A percentile compares a stretch with the other conserved stretches of the same genome.
phyloP scores from a whole-genome alignment of 2,797 vertebrate genomes.

The Rallus crepitans region DNA sequence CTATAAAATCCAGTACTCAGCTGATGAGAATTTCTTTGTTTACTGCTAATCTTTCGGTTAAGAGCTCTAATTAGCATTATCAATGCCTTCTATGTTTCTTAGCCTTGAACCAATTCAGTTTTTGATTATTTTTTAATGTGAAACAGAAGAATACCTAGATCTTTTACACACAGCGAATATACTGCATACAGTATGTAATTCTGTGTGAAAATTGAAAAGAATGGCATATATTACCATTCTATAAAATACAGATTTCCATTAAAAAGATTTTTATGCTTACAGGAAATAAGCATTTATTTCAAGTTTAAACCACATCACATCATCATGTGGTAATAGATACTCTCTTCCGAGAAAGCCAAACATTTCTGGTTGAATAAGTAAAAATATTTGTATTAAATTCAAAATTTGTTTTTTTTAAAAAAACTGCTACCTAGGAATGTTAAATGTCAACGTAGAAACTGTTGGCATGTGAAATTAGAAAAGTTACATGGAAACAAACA shows the following conservation, averaged over 20 bases:
- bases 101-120: conserved; percentile 46
- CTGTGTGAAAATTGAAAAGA: conserved; percentile 76
- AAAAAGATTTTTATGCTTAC: conserved; percentile 57
- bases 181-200: conserved; percentile 65
- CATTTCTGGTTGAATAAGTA: conserved; percentile 37
- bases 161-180: conserved; percentile 54
- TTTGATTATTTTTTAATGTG: conserved; percentile 68
- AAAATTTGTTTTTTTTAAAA: background rate
- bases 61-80: conserved; percentile 38
- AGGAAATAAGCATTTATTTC: conserved; percentile 74
- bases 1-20: conserved; percentile 17
- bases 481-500: background rate
- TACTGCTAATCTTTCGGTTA: background rate
- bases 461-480: background rate
- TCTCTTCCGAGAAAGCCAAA: conserved; percentile 44
- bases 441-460: background rate
- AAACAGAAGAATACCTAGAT: conserved; percentile 72
- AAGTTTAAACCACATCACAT: conserved; percentile 71
- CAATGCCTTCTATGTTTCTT: background rate
- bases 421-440: background rate
- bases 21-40: conserved; percentile 24
- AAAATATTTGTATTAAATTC: background rate
- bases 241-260: conserved; percentile 70
- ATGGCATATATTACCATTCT: conserved; percentile 64
- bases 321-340: conserved; percentile 63